Evolutionary conservation across 2,797 vertebrate genomes (phyloP), one percentile per base, ranked within the genome.

Genomic region (Bufotes viridis): DNA sequence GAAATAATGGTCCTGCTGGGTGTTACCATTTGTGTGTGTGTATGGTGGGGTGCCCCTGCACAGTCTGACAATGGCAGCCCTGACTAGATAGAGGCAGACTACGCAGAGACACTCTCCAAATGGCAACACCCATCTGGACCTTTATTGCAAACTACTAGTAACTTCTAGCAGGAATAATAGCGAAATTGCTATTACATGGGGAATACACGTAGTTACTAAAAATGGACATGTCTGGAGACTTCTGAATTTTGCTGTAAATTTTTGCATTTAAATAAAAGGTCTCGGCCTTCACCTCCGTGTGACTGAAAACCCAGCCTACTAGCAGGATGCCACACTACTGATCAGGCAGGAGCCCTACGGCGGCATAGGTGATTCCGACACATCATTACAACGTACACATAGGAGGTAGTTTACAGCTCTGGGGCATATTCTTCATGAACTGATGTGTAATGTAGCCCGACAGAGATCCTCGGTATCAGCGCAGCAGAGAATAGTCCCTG

Each of bases 341-440:
- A 76, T 55, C 74, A 76, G 22, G 42, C 22, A 22, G 17, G 24
- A 61, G 7, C 17, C 26, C 20, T 18, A 5, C 6, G 15, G 75
- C 6, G 57, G 15, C 7, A 80, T 34, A 81, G 53, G 29, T 81
- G 61, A 88, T 81, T 22, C n/a, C 65, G 65, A 61, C 63, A 10
- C 34, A 78, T 83, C 80, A 87, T 60, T 78, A 29, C 6, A 65
- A 78, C 61, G 78, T 29, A 26, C 78, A 80, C 34, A 53, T 13
- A 75, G 82, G n/a, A 57, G 20, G 61, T 29, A 74, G 78, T 29
- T 49, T 49, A 81, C 57, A 24, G 7, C 82, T 53, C 13, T 22
- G n/a, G 24, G 76, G 61, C n/a, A 75, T 34, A 55, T 29, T 69
- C 80, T 60, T 55, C 57, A 60, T n/a, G 26, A 74, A 63, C 24